Evolutionary conservation across 2,113 vertebrate genomes (phyloP).

Genomic region (Cryptomyrus ogoouensis): DNA sequence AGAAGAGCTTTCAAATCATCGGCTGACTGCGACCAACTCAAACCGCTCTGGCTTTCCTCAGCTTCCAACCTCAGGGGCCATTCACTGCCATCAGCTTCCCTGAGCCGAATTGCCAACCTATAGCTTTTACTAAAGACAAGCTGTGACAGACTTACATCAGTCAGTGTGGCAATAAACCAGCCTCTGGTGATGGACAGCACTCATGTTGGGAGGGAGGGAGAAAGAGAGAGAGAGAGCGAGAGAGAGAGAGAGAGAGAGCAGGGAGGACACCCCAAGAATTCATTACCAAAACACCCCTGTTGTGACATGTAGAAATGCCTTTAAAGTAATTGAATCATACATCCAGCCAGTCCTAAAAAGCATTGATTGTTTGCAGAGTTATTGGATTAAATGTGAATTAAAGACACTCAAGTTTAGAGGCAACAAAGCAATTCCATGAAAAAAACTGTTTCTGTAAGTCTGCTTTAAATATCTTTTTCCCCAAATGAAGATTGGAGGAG

Average conservation of each 20-base stretch:
- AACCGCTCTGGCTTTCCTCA: not conserved
- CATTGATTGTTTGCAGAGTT: slow-evolving; percentile 63
- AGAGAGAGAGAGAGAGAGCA: slow-evolving; percentile 17
- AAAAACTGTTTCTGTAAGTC: slow-evolving; percentile 51
- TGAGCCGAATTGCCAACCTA: not conserved
- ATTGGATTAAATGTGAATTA: slow-evolving; percentile 58
- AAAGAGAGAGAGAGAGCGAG: not conserved
- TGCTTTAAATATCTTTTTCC: slow-evolving; percentile 23
- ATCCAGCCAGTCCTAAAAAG: slow-evolving; percentile 46
- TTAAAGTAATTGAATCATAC: slow-evolving; percentile 51
- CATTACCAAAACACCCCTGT: slow-evolving; percentile 36
- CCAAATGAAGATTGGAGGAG: not conserved
- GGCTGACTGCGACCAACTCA: not conserved
- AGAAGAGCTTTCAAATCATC: not conserved
- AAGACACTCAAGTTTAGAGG: slow-evolving; percentile 50
- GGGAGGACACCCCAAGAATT: slow-evolving; percentile 40
- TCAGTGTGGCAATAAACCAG: not conserved
- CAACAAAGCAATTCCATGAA: slow-evolving; percentile 57
- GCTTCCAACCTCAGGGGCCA: not conserved
- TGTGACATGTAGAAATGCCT: slow-evolving; percentile 15
- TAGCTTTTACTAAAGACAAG: not conserved
- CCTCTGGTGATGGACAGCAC: not conserved
- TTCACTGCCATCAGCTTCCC: not conserved
- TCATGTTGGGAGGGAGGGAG: not conserved
- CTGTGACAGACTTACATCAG: not conserved